Percentiles rank a stretch among this genome's conserved stretches.
phyloP scores from a whole-genome alignment of 2,888 invertebrate genomes.

The Ophonus ardosiacus region DNA sequence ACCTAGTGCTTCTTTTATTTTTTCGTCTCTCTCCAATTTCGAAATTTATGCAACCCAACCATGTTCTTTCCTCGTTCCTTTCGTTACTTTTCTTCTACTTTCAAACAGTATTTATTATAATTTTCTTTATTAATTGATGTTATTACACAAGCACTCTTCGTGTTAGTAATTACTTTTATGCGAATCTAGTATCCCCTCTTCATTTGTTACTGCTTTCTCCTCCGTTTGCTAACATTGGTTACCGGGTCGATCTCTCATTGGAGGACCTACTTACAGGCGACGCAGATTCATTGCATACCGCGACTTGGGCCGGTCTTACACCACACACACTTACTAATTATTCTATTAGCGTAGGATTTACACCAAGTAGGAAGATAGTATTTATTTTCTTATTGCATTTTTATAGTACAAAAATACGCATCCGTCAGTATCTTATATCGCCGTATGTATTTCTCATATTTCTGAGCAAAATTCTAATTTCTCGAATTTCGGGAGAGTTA shows the following conservation, averaged over 20 bases:
- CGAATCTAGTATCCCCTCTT: neutral
- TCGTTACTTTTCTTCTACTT: no score
- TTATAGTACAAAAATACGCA: no score
- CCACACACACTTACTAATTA: neutral
- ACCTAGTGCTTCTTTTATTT: no score
- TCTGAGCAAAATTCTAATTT: no score
- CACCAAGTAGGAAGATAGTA: neutral
- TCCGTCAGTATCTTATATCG: no score
- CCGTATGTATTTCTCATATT: no score
- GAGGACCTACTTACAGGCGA: constrained; percentile 40
- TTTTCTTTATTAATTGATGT: no score
- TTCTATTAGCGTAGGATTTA: neutral
- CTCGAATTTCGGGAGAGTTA: no score
- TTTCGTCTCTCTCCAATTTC: no score
- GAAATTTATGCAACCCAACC: no score
- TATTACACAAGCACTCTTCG: neutral
- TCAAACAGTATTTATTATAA: no score
- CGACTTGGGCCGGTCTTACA: constrained; percentile 9
- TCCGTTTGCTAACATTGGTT: constrained; percentile 4
- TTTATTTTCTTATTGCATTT: neutral
- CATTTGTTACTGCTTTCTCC: neutral
- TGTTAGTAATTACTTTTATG: neutral
- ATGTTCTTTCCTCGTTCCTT: no score
- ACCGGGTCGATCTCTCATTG: neutral
- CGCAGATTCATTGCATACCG: constrained; percentile 36